Conservation (phyloP, 2,888 invertebrate genomes). For the Zhuqinia jingwanae region DNA sequence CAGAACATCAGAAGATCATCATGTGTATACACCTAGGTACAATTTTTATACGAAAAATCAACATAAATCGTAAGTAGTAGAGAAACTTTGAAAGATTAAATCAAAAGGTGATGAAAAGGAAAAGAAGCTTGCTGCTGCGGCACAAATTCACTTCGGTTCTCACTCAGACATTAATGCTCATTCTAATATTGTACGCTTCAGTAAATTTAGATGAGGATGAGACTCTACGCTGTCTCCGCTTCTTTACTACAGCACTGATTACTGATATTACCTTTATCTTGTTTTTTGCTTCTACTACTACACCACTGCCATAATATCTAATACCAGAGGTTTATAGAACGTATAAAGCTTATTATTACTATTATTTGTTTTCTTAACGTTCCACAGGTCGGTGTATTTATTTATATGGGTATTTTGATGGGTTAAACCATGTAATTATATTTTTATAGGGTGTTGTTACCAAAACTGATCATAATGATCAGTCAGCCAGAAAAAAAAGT, state of each 20-base stretch:
- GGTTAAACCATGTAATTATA: conserved; percentile 15
- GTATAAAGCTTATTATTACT: too few species aligned
- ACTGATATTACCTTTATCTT: not conserved
- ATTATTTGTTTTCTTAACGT: too few species aligned
- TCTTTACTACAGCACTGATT: conserved; percentile 3
- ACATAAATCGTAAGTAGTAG: not conserved
- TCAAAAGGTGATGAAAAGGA: conserved; percentile 39
- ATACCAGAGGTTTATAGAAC: too few species aligned
- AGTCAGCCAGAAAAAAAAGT: not conserved
- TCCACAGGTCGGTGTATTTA: too few species aligned
- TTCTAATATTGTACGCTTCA: conserved; percentile 33
- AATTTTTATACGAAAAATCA: too few species aligned
- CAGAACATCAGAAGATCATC: too few species aligned
- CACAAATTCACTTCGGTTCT: not conserved
- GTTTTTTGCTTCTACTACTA: not conserved
- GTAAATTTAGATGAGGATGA: not conserved
- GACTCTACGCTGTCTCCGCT: conserved; percentile 15
- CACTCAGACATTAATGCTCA: conserved; percentile 12
- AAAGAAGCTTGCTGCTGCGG: too few species aligned
- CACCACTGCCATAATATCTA: too few species aligned
- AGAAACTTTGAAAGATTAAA: conserved; percentile 1
- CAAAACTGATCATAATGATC: not conserved
- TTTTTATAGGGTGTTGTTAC: conserved; percentile 1
- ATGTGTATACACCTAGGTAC: too few species aligned
- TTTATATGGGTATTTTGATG: too few species aligned